These are phyloP conservation scores for Tenthredo scrophulariae DNA, from an alignment of 2,888 invertebrate genomes.

Conservation along the genomic window DNA sequence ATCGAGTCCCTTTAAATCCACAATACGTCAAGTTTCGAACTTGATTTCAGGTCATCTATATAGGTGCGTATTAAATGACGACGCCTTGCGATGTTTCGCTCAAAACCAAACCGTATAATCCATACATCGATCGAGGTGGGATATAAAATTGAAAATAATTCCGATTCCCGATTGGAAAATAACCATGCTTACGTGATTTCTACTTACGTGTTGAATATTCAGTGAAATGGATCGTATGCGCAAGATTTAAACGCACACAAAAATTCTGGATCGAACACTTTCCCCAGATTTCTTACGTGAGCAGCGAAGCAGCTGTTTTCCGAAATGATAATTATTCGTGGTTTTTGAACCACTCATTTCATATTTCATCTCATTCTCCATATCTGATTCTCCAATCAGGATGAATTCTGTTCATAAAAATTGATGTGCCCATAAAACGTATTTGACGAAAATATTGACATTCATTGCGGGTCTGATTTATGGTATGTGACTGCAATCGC, in stretches of 20 bases:
- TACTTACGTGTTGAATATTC: conserved; percentile 34
- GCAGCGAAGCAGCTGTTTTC: background rate
- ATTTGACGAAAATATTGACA: conserved; percentile 4
- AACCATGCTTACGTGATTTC: conserved; percentile 49
- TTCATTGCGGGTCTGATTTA: conserved; percentile 30
- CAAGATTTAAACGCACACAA: conserved; percentile 16
- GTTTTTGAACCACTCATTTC: background rate
- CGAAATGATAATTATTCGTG: background rate
- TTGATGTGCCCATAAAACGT: background rate
- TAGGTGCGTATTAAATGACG: background rate
- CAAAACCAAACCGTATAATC: background rate
- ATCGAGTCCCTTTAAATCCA: conserved; percentile 48
- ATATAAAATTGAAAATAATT: conserved; percentile 19
- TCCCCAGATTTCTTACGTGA: conserved; percentile 8
- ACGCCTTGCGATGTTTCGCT: background rate
- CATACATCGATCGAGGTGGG: background rate
- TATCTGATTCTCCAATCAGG: too few species aligned
- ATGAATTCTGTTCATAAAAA: background rate
- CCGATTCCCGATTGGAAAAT: conserved; percentile 40
- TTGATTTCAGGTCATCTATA: conserved; percentile 17
- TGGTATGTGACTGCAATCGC: background rate
- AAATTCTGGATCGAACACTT: conserved; percentile 40
- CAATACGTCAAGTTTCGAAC: conserved; percentile 6
- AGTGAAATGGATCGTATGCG: conserved; percentile 21
- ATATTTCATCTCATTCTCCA: background rate